Percentiles rank a stretch among this genome's conserved stretches.
These are phyloP conservation scores for Tamias sibiricus DNA, from an alignment of 2,113 vertebrate genomes.

Conservation along the genomic window DNA sequence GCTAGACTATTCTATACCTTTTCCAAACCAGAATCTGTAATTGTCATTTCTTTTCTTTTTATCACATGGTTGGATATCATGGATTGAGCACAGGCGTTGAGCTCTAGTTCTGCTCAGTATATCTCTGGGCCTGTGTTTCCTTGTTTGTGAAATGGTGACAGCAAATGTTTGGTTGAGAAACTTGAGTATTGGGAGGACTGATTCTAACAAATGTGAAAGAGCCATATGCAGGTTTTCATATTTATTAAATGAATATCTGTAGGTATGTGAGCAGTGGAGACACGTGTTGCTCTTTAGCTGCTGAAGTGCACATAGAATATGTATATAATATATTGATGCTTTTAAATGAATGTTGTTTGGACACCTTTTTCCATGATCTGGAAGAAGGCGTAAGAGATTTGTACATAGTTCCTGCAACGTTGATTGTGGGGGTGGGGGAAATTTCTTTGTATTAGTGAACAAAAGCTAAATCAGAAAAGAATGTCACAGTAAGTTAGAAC, in stretches of 20 bases:
- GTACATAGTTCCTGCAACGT: not conserved
- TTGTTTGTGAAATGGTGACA: not conserved
- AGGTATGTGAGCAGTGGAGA: not conserved
- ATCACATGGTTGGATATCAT: not conserved
- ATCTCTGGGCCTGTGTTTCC: not conserved
- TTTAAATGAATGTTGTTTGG: not conserved
- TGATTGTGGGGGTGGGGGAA: not conserved
- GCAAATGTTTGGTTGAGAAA: conserved; percentile 22
- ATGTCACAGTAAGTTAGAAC: not conserved
- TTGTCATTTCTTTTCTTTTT: not conserved
- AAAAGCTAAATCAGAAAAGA: conserved; percentile 24
- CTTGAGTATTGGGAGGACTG: not conserved
- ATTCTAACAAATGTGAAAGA: not conserved
- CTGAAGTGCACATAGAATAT: not conserved
- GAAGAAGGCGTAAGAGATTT: not conserved
- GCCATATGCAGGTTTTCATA: not conserved
- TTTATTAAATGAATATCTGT: not conserved
- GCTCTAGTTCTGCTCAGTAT: not conserved
- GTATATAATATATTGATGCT: not conserved
- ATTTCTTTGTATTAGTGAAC: not conserved
- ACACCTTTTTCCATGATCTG: not conserved
- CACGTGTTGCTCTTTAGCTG: not conserved
- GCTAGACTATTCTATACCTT: not conserved
- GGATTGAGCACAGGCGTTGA: not conserved
- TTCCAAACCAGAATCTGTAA: not conserved